Evolutionary conservation across 2,888 invertebrate species (phyloP), one percentile per base, ranked within the genome.

Genomic region (Agapetus fuscipes): DNA sequence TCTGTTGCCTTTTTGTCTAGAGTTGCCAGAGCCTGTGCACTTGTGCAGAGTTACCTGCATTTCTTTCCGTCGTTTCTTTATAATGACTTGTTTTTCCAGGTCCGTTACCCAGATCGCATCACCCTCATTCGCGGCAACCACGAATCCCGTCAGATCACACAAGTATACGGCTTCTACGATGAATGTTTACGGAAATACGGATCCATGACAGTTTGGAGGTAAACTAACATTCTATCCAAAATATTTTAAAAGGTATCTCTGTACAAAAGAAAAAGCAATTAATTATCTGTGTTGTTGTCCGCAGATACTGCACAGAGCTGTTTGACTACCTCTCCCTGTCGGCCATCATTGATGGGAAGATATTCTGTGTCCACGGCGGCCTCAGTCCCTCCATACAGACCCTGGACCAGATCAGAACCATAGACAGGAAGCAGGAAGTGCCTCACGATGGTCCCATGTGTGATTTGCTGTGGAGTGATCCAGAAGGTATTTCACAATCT

Each of bases 371-470:
- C 35, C 98, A 98, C 58, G 98, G 98, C 37, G 98, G 98, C 10
- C 73, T 98, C 14, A 96, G 96, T 31, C 98, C 98, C 2, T 95
- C 95, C 12, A 98, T 98, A 65, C 93, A 95, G 65, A 96, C 96
- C 6, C 74, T 98, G 49, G 98, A 98, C 67, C 96, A 99, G 69
- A 98, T 98, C 53, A 78, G 98, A 48, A 89, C 91, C 28, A 97
- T 98, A 54, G 98, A 99, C 66, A 78, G 98, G 50, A 99, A 99
- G 63, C 97, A 98, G 64, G 98, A 99, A 64, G 90, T 94, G 27
- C 94, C 94, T 4, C 94, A 95, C 54, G 94, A 96, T 58, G 96
- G 96, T 2, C 97, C 98, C 17, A 99, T 99, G 98, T 99, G 98
- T 59, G 98, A 98, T 67, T 69, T 99, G 38, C 70, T 98, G 15